A percentile compares a stretch with the other conserved stretches of the same genome.
phyloP scores from a whole-genome alignment of 2,888 invertebrate species.

The Oligia fasciuncula region DNA sequence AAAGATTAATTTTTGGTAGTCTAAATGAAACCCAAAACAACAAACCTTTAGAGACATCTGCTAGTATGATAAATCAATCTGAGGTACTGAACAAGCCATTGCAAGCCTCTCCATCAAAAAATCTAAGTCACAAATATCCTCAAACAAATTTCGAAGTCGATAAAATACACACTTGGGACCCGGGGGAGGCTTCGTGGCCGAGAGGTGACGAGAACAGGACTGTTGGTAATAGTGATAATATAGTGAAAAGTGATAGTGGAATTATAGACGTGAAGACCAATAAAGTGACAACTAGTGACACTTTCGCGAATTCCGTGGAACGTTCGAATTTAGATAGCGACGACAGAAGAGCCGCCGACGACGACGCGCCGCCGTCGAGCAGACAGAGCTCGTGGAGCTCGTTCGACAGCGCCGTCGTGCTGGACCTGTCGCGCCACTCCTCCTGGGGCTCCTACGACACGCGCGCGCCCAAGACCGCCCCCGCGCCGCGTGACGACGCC shows the following conservation, averaged over 20 bases:
- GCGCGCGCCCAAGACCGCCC: constrained; percentile 79
- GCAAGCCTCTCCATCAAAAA: constrained; percentile 78
- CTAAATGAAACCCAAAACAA: constrained; percentile 69
- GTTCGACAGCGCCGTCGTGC: constrained; percentile 93
- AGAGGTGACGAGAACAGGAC: constrained; percentile 76
- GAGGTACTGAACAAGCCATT: constrained; percentile 67
- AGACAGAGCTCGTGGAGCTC: constrained; percentile 95
- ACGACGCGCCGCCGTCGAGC: constrained; percentile 81
- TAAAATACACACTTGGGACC: constrained; percentile 92
- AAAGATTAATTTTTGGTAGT: constrained; percentile 76
- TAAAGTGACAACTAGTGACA: constrained; percentile 88
- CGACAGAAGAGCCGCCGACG: constrained; percentile 78
- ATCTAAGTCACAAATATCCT: constrained; percentile 75
- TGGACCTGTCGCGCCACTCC: constrained; percentile 94
- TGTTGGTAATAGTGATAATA: constrained; percentile 81
- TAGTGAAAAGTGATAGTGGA: constrained; percentile 89
- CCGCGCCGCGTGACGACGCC: constrained; percentile 74
- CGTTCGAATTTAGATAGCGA: constrained; percentile 91
- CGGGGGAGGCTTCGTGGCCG: constrained; percentile 88
- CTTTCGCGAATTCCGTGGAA: constrained; percentile 93
- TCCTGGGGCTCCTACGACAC: constrained; percentile 95
- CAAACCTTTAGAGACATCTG: constrained; percentile 67
- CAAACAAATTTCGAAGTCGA: constrained; percentile 80
- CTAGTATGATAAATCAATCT: constrained; percentile 49
- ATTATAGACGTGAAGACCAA: constrained; percentile 85